These are phyloP conservation scores for Hypotaenidia philippensis DNA, from an alignment of 2,797 vertebrate genomes.

Conservation along the genomic window DNA sequence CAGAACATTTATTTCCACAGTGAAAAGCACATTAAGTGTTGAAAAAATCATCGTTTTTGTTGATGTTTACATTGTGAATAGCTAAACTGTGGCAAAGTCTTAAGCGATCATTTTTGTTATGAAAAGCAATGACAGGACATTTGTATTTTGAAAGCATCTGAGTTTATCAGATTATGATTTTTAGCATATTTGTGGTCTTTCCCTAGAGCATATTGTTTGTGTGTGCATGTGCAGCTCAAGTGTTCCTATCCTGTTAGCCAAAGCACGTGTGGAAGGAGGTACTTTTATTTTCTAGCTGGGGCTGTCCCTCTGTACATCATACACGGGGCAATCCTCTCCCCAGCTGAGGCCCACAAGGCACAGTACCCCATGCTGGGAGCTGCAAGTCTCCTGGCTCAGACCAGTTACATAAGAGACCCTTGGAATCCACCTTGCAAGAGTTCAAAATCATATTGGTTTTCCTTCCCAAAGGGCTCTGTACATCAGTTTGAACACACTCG, in stretches of 20 bases:
- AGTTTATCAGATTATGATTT: constrained; percentile 58
- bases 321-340: not conserved
- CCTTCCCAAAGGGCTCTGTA: not conserved
- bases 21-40: not conserved
- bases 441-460: not conserved
- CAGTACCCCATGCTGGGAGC: not conserved
- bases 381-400: not conserved
- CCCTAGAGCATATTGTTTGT: constrained; percentile 36
- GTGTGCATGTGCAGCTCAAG: not conserved
- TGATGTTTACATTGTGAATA: constrained; percentile 43
- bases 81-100: constrained; percentile 15
- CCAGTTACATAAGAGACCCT: not conserved
- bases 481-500: not conserved
- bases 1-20: constrained; percentile 32
- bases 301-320: not conserved
- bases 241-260: constrained; percentile 9
- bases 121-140: constrained; percentile 38
- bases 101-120: constrained; percentile 23
- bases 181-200: constrained; percentile 43
- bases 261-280: not conserved
- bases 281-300: not conserved
- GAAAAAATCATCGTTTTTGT: constrained; percentile 34
- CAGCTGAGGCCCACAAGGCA: not conserved
- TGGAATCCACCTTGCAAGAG: not conserved
- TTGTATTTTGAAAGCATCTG: constrained; percentile 51